Percentiles rank a stretch among this genome's conserved stretches.
Conservation (phyloP, 30 jellyfish, hydroid and myxozoan genomes). For the Chironex yamaguchii region DNA sequence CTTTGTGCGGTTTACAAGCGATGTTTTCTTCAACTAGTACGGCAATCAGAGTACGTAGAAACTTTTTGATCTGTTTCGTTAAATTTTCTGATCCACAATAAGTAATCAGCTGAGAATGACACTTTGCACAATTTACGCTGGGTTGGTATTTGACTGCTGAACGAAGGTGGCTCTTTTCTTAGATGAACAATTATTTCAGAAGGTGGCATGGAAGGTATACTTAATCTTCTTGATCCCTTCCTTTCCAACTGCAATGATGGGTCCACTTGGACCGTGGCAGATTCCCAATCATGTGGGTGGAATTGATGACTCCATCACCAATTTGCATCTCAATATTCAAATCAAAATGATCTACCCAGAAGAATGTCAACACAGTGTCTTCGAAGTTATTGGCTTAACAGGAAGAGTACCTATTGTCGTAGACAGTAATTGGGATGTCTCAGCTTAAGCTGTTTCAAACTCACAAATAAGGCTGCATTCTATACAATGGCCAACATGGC, state of each 20-base stretch:
- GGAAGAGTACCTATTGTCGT: not conserved
- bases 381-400: not conserved
- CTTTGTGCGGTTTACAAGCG: not conserved
- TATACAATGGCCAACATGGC: constrained; percentile 47
- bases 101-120: not conserved
- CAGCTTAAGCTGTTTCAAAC: constrained; percentile 39
- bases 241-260: constrained; percentile 3
- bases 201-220: constrained; percentile 1
- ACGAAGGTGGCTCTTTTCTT: constrained; percentile 10
- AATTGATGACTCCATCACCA: not conserved
- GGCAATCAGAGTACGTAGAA: not conserved
- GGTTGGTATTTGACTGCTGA: not conserved
- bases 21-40: constrained; percentile 6
- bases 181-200: constrained; percentile 8
- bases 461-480: constrained; percentile 18
- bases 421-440: not conserved
- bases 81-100: constrained; percentile 4
- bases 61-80: not conserved
- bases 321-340: not conserved
- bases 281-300: not conserved
- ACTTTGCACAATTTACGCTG: not conserved
- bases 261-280: not conserved
- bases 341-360: no score
- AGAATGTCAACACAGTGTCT: no score
- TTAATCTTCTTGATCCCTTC: constrained; percentile 7